These are phyloP conservation scores for Delphinus delphis DNA, from an alignment of 2,113 vertebrate genomes.

Conservation along the genomic window DNA sequence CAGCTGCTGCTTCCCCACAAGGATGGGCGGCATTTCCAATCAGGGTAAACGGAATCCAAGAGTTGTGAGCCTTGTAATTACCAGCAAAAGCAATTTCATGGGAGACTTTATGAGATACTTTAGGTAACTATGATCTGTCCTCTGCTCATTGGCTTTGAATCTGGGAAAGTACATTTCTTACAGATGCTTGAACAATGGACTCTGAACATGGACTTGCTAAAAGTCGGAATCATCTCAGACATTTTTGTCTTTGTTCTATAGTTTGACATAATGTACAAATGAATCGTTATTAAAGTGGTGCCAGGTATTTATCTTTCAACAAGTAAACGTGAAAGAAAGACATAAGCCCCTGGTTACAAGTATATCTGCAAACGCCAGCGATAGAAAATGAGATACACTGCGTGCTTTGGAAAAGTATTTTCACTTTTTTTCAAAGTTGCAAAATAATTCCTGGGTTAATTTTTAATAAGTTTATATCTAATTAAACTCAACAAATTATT, in stretches of 20 bases:
- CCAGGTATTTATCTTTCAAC: no score
- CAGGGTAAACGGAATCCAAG: accelerated
- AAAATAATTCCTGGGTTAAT: neutral
- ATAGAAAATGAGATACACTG: accelerated
- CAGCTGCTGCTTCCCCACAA: accelerated
- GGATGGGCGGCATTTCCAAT: accelerated
- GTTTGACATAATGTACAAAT: neutral
- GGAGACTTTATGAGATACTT: accelerated
- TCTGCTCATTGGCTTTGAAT: neutral
- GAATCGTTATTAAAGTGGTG: accelerated
- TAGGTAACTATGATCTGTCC: neutral
- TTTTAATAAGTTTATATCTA: neutral
- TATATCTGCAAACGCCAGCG: accelerated
- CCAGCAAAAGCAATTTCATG: neutral
- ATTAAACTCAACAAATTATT: neutral
- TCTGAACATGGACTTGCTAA: neutral
- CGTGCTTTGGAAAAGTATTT: neutral
- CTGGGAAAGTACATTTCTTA: neutral
- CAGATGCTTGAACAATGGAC: neutral
- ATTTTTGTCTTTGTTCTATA: neutral
- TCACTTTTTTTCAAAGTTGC: neutral
- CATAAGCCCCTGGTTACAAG: accelerated
- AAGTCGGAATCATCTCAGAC: neutral
- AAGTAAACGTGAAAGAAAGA: neutral
- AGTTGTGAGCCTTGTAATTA: neutral